Base-by-base conservation (phyloP, 2,888 invertebrate species). In the Cheiracanthium punctorium region DNA sequence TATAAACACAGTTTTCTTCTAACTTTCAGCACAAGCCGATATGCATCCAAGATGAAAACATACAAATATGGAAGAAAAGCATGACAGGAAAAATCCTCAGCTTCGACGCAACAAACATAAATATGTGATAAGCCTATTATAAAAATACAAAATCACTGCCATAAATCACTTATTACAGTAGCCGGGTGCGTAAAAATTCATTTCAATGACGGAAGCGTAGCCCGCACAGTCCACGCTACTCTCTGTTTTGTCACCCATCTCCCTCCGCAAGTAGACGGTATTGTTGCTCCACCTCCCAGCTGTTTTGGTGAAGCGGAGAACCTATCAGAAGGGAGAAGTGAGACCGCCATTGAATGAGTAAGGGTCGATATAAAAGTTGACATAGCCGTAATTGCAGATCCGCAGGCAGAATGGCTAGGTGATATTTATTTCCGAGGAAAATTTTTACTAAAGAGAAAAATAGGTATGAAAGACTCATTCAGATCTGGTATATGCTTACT, bases 271-370 rank as follows among this genome's bases (percentile, higher is more conserved):
- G 41, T 24, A 37, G 32, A 69, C 65, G 37, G 72, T 37, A 48
- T 37, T 48, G 72, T 58, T 48, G 84, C 84, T 74, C 84, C 84
- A 30, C 84, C 84, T 69, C 73, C 58, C 84, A 80, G 84, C 84
- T 80, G 79, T 80, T 79, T 64, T 67, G 72, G 64, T 73, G 37
- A 37, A 20, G 28, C 43, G n/a, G 67, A 30, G 41, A 52, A 69
- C 84, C 84, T 69, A 85, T 85, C 79, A 73, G 73, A 73, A 70
- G 43, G 20, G 48, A 72, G 58, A 30, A 64, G 28, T 29, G 69
- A 30, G 20, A 17, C 58, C 37, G 43, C 67, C 74, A 69, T 58
- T 64, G 67, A 72, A 77, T 70, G 28, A 58, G 37, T 52, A 58
- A 24, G 77, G 72, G 24, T n/a, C 20, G 70, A 48, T 17, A 8